Conservation (phyloP, 2,797 vertebrate species). For the Gallinago stenura region DNA sequence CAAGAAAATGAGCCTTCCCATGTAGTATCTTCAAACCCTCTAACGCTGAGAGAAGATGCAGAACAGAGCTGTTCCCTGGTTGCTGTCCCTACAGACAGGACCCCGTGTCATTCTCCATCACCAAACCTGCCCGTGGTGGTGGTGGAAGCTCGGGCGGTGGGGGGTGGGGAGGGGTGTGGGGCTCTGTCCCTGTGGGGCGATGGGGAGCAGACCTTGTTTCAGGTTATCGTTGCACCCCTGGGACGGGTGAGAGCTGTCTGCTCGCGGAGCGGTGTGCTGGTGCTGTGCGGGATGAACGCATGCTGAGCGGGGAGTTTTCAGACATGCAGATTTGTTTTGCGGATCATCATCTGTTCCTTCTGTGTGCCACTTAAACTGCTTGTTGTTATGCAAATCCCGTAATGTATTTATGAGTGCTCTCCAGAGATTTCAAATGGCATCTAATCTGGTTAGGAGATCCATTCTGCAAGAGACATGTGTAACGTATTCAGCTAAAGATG, state of each 20-base stretch:
- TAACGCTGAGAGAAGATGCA: neutral
- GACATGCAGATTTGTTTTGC: conserved; percentile 35
- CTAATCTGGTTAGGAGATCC: conserved; percentile 57
- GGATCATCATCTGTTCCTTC: conserved; percentile 46
- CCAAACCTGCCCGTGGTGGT: rapidly evolving
- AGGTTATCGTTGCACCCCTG: neutral
- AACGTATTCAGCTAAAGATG: neutral
- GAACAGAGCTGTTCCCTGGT: neutral
- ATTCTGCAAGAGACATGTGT: neutral
- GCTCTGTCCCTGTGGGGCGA: neutral
- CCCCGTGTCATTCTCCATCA: neutral
- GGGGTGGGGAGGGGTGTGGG: neutral
- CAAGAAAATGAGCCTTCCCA: neutral
- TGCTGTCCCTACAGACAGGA: neutral
- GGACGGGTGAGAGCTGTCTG: neutral
- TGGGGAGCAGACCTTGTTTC: neutral
- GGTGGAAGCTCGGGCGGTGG: neutral
- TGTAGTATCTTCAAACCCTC: neutral
- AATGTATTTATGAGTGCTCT: conserved; percentile 56
- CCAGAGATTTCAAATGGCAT: conserved; percentile 43
- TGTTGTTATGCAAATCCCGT: conserved; percentile 60
- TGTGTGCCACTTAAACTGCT: conserved; percentile 36
- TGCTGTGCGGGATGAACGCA: neutral
- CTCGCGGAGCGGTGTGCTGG: neutral
- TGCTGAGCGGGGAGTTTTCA: neutral